A percentile compares a stretch with the other conserved stretches of the same genome.
Evolutionary conservation across 2,797 vertebrate species (phyloP).

Genomic region (Anguilla anguilla): DNA sequence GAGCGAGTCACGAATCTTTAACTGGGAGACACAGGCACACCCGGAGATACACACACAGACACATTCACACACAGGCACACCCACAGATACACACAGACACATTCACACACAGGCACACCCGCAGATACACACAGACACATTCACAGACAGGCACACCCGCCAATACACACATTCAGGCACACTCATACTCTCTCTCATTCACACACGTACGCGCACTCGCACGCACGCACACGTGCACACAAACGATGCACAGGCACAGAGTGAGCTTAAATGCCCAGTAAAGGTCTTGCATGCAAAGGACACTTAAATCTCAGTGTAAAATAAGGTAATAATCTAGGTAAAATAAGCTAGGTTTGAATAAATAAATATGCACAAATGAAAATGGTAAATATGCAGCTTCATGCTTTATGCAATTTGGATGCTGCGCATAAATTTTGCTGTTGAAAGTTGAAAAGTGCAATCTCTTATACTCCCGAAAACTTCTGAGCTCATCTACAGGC

Average conservation of each 20-base stretch:
- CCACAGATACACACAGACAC: constrained; percentile 4
- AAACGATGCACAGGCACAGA: neutral
- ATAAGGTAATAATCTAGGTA: neutral
- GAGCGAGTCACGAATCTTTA: constrained; percentile 53
- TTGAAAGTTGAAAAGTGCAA: neutral
- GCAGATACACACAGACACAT: no score
- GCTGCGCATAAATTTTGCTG: no score
- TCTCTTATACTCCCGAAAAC: neutral
- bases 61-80: neutral
- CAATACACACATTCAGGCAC: no score
- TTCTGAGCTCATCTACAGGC: neutral
- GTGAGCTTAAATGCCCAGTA: neutral
- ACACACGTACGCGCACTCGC: no score
- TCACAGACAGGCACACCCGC: no score
- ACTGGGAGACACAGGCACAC: constrained; percentile 41
- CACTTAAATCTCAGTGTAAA: neutral
- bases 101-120: neutral
- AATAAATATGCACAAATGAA: neutral
- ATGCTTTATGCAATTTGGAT: no score
- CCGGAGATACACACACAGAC: neutral
- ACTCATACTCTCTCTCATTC: no score
- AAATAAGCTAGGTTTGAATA: neutral
- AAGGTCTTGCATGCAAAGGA: neutral
- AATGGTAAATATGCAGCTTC: neutral
- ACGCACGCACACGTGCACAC: no score